These are phyloP conservation scores for Noctilio leporinus DNA, from an alignment of 2,113 vertebrate species.

Conservation along the genomic window DNA sequence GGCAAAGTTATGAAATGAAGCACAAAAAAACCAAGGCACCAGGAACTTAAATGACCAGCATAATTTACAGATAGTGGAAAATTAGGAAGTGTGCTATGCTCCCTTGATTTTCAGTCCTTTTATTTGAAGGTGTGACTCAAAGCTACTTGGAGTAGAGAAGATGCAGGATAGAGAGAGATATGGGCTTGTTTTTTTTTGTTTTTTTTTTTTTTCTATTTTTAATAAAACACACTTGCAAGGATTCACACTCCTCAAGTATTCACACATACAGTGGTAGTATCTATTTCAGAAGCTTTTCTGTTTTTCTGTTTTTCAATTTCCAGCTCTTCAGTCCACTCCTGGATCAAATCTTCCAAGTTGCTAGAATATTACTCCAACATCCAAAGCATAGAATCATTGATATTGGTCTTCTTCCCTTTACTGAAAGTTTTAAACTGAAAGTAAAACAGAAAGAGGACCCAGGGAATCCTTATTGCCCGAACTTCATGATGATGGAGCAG, in stretches of 20 bases:
- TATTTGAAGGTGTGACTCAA: slow-evolving; percentile 61
- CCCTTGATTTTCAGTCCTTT: slow-evolving; percentile 60
- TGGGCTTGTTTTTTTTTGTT: too few species aligned
- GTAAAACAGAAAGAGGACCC: slow-evolving; percentile 42
- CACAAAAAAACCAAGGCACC: slow-evolving; percentile 24
- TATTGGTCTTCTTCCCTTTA: slow-evolving; percentile 95
- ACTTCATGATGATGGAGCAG: neutral
- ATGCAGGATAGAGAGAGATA: neutral
- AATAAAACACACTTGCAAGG: slow-evolving; percentile 37
- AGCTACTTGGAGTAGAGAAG: neutral
- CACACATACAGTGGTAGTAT: slow-evolving; percentile 92
- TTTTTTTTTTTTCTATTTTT: neutral
- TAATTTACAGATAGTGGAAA: slow-evolving; percentile 28
- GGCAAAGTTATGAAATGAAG: slow-evolving; percentile 22
- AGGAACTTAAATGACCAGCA: slow-evolving; percentile 42
- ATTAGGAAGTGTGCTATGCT: slow-evolving; percentile 35
- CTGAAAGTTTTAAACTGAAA: slow-evolving; percentile 93
- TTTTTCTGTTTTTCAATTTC: slow-evolving; percentile 95
- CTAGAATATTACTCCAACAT: slow-evolving; percentile 97
- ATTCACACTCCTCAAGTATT: slow-evolving; percentile 51
- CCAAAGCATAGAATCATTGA: slow-evolving; percentile 93
- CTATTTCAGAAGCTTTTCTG: slow-evolving; percentile 91
- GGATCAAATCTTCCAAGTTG: slow-evolving; percentile 93
- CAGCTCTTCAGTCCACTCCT: slow-evolving; percentile 90
- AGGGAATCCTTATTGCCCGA: neutral